Conservation (phyloP, 2,113 vertebrate species). For the Brachypteracias leptosomus region DNA sequence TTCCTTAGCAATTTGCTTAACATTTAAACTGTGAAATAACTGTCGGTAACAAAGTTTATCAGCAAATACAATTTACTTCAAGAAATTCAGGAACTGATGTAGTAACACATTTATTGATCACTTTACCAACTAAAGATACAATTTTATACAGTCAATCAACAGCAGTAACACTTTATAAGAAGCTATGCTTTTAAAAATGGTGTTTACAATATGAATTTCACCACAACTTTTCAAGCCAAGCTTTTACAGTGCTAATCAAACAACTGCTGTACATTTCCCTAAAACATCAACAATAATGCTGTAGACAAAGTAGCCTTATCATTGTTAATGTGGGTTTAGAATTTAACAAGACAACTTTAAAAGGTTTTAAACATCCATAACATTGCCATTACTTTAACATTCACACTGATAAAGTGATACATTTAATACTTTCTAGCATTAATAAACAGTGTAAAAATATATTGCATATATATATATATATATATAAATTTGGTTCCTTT, state of each 20-base stretch:
- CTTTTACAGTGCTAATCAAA: constrained; percentile 43
- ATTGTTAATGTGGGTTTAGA: constrained; percentile 45
- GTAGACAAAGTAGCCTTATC: constrained; percentile 20
- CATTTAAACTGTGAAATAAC: background rate
- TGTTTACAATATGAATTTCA: constrained; percentile 42
- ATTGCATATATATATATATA: constrained; percentile 64
- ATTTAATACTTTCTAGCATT: constrained; percentile 63
- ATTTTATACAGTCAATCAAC: constrained; percentile 57
- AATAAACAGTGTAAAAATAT: constrained; percentile 80
- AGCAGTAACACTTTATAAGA: constrained; percentile 55
- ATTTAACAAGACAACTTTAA: constrained; percentile 44
- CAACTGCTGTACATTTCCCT: constrained; percentile 33
- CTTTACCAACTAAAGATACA: constrained; percentile 67
- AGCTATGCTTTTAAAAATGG: constrained; percentile 29
- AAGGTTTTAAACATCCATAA: constrained; percentile 38
- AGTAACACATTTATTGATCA: constrained; percentile 77
- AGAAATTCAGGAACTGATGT: background rate
- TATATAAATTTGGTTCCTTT: constrained; percentile 72
- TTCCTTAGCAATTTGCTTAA: background rate
- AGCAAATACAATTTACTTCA: background rate
- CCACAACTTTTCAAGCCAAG: constrained; percentile 46
- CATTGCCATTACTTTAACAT: constrained; percentile 42
- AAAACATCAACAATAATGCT: constrained; percentile 27
- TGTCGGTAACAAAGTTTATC: background rate
- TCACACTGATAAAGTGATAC: constrained; percentile 65